Conservation (phyloP, 2,797 vertebrate species). For the Nasua narica region DNA sequence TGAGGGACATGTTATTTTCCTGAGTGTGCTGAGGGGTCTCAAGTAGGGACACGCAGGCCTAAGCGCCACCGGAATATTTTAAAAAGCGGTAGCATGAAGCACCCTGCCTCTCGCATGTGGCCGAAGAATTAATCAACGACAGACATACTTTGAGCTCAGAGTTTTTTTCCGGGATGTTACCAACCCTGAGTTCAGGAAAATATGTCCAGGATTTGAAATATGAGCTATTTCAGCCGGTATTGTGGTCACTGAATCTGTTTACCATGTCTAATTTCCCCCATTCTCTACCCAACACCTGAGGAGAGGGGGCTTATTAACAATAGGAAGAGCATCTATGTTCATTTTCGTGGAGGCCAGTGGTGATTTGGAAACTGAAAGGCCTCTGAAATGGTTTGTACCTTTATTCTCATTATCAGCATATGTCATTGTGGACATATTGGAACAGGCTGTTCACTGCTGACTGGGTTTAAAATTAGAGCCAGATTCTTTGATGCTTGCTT, state of each 20-base stretch:
- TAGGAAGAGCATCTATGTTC: neutral
- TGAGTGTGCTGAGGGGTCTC: too few species aligned
- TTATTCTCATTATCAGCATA: neutral
- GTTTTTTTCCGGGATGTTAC: neutral
- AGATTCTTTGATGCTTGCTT: neutral
- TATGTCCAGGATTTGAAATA: neutral
- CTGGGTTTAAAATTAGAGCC: neutral
- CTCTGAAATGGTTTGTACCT: neutral
- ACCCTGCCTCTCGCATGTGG: fast-evolving
- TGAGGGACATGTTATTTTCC: too few species aligned
- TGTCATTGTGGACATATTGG: neutral
- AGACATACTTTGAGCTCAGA: neutral
- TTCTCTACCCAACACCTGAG: neutral
- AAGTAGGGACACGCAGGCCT: neutral
- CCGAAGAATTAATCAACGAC: neutral
- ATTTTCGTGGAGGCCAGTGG: neutral
- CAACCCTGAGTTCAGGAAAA: neutral
- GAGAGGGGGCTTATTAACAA: neutral
- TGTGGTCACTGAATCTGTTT: neutral
- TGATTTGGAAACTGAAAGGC: neutral
- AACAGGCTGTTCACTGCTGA: neutral
- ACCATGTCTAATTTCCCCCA: neutral
- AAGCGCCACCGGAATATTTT: neutral
- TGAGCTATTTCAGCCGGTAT: neutral
- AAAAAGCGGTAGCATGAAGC: neutral